Evolutionary conservation across 2,888 invertebrate species (phyloP).

Genomic region (Phania funesta): DNA sequence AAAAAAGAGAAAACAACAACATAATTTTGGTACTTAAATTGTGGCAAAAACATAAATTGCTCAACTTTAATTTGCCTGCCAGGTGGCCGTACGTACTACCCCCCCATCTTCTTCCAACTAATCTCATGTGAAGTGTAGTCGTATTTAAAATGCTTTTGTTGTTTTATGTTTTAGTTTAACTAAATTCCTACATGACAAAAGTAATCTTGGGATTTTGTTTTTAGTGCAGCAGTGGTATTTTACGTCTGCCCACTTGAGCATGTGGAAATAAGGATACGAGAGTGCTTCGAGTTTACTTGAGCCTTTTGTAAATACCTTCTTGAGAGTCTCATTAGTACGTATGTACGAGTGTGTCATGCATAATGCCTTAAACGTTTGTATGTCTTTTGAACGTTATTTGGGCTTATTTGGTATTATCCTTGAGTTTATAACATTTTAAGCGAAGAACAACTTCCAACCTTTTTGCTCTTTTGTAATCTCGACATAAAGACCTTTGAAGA

Average conservation of each 20-base stretch:
- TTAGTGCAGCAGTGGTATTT: conserved; percentile 8
- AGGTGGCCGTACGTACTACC: no score
- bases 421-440: conserved; percentile 16
- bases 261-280: not conserved
- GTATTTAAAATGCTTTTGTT: no score
- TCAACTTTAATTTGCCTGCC: no score
- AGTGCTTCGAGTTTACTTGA: not conserved
- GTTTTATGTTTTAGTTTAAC: not conserved
- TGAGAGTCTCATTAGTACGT: not conserved
- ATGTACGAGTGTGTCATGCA: no score
- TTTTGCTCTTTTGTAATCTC: not conserved
- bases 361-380: conserved; percentile 29
- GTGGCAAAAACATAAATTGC: no score
- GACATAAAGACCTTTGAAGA: not conserved
- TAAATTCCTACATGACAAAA: conserved; percentile 12
- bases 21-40: no score
- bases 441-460: not conserved
- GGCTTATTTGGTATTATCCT: conserved; percentile 35
- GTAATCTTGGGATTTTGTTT: conserved; percentile 24
- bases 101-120: no score
- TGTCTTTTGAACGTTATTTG: conserved; percentile 38
- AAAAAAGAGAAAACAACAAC: no score
- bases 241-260: conserved; percentile 1
- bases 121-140: no score
- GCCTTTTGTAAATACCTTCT: conserved; percentile 12